Conservation (phyloP, 2,113 vertebrate genomes). For the Limnothrissa miodon region DNA sequence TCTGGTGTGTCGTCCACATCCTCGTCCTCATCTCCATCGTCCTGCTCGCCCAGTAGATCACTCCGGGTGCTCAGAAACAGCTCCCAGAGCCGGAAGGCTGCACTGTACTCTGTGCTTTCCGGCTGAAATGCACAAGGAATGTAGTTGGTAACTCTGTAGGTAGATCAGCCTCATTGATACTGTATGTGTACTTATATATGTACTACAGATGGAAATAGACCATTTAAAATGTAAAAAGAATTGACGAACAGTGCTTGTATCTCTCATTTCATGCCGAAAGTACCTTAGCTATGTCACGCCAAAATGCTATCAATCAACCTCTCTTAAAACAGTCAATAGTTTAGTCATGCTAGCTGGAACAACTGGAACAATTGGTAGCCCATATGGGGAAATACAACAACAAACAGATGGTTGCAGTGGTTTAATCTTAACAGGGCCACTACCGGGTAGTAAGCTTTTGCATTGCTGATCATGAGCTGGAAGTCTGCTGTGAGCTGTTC, state of each 20-base stretch:
- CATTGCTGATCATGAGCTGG: constrained; percentile 95
- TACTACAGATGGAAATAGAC: no score
- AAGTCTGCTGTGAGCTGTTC: constrained; percentile 91
- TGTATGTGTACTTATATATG: no score
- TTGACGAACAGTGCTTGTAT: no score
- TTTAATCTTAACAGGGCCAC: neutral
- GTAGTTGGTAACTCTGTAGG: no score
- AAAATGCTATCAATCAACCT: no score
- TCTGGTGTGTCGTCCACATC: constrained; percentile 87
- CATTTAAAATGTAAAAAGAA: no score
- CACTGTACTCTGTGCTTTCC: constrained; percentile 89
- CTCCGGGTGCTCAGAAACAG: constrained; percentile 88
- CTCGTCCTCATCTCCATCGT: constrained; percentile 74
- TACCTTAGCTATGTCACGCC: no score
- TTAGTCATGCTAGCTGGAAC: neutral
- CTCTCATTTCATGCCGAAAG: no score
- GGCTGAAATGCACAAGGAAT: constrained; percentile 63
- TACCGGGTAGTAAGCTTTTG: constrained; percentile 95
- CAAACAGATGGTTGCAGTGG: neutral
- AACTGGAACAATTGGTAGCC: neutral
- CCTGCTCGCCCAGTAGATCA: constrained; percentile 93
- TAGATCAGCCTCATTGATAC: no score
- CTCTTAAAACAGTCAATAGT: no score
- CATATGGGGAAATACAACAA: neutral
- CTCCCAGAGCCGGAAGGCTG: constrained; percentile 90